phyloP scores from a whole-genome alignment of 2,888 invertebrate species.

The Ectobius pallidus region DNA sequence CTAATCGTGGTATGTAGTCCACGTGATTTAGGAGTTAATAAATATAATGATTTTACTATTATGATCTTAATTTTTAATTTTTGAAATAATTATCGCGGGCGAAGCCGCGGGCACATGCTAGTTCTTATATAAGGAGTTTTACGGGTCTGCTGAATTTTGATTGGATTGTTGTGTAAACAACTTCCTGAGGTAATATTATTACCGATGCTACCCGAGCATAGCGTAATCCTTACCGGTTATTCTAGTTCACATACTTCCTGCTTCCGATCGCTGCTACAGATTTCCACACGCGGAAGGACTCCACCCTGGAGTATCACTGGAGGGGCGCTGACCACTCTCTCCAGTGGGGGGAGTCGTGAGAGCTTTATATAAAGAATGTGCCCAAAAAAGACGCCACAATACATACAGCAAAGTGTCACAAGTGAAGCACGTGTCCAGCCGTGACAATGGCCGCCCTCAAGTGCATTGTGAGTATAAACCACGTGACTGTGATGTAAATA shows the following conservation, averaged over 20 bases:
- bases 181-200: not conserved
- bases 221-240: not conserved
- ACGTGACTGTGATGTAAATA: too few species aligned
- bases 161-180: too few species aligned
- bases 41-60: too few species aligned
- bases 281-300: not conserved
- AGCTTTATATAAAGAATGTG: not conserved
- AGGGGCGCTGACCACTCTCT: slow-evolving; percentile 3
- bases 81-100: too few species aligned
- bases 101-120: too few species aligned
- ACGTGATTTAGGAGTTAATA: too few species aligned
- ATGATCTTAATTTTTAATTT: too few species aligned
- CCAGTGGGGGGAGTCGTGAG: not conserved
- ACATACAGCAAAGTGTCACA: not conserved
- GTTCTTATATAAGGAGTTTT: too few species aligned
- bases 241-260: not conserved
- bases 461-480: slow-evolving; percentile 22
- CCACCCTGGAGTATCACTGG: not conserved
- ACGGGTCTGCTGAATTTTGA: too few species aligned
- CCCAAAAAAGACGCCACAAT: not conserved
- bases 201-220: not conserved
- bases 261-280: not conserved
- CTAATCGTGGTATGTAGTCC: too few species aligned
- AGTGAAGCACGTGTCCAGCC: not conserved
- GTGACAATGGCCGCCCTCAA: slow-evolving; percentile 25